Conservation (phyloP, 2,888 invertebrate genomes). For the Cloeon dipterum region DNA sequence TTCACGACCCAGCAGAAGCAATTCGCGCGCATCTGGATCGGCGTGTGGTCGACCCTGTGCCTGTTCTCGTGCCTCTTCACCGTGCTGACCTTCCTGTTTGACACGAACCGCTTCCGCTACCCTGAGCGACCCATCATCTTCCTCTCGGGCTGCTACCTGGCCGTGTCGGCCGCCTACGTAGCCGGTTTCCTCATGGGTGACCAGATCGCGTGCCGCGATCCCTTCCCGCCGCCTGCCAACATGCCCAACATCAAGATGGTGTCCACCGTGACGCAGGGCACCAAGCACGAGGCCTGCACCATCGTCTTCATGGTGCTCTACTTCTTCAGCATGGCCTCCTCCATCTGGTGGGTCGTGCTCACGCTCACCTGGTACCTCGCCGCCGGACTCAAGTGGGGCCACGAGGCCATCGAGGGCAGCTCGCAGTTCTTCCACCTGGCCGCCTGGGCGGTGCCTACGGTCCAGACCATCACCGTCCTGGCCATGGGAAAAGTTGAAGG, state of each 20-base stretch:
- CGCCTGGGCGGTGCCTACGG: conserved; percentile 94
- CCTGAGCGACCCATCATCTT: conserved; percentile 96
- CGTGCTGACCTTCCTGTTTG: conserved; percentile 78
- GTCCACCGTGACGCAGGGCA: conserved; percentile 71
- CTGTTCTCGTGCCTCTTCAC: conserved; percentile 80
- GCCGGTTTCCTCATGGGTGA: conserved; percentile 67
- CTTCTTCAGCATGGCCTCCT: conserved; percentile 91
- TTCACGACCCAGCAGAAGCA: conserved; percentile 59
- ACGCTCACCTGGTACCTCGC: conserved; percentile 93
- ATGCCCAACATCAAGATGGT: conserved; percentile 49
- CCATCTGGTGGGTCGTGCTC: conserved; percentile 93
- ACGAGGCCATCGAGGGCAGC: conserved; percentile 92
- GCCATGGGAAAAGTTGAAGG: conserved; percentile 94
- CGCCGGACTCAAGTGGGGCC: conserved; percentile 92
- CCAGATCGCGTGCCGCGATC: conserved; percentile 59
- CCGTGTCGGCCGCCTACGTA: conserved; percentile 82
- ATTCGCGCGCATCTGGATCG: conserved; percentile 78
- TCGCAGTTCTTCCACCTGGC: conserved; percentile 92
- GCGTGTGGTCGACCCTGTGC: conserved; percentile 79
- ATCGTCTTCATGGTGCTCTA: conserved; percentile 89
- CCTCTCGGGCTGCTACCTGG: conserved; percentile 83
- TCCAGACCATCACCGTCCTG: conserved; percentile 84
- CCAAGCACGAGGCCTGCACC: conserved; percentile 64
- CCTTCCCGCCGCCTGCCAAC: conserved; percentile 45
- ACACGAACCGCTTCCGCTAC: conserved; percentile 86